Evolutionary conservation across 2,797 vertebrate species (phyloP), one percentile per base, ranked within the genome.

Genomic region (Brachyrhaphis roseni): DNA sequence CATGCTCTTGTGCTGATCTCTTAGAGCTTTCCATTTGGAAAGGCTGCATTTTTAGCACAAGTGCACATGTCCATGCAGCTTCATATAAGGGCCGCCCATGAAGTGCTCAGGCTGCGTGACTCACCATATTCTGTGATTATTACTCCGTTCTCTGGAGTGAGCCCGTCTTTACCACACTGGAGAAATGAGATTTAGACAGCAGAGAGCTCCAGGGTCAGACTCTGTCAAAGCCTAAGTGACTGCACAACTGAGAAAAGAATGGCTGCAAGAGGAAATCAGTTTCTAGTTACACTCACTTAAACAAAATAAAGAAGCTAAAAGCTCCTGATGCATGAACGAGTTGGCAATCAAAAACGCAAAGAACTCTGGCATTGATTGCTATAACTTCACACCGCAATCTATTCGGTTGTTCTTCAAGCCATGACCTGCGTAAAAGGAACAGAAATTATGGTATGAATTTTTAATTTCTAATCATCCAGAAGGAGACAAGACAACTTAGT

Each of bases 141-240:
- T 90, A 47, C 79, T 73, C 5, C 75, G 84, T 87, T 85, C 82
- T 84, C 39, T 66, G 46, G 77, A 83, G 77, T 76, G 76, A 84
- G 79, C 23, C 72, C 31, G 15, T 77, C 75, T 83, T 78, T 71
- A 8, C 64, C 51, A 31, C 68, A 68, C 74, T 46, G 82, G 49
- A 86, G 75, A 88, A 91, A 92, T 90, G 70, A 51, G 85, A 90
- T 92, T 89, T 90, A 89, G 90, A 84, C 78, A 86, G 78, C 84
- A 26, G 83, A 82, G 55, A 82, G 88, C 87, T 85, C 75, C 86
- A 71, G 91, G 88, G 88, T 90, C 83, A 89, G 70, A 80, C 71
- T 78, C 80, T 72, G 87, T 86, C 85, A 82, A 75, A 80, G 76
- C 53, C 47, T 79, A 78, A 81, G 53, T 34, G 79, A 74, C 77